Evolutionary conservation across 2,113 vertebrate species (phyloP).

Genomic region (Malurus cyaneus): DNA sequence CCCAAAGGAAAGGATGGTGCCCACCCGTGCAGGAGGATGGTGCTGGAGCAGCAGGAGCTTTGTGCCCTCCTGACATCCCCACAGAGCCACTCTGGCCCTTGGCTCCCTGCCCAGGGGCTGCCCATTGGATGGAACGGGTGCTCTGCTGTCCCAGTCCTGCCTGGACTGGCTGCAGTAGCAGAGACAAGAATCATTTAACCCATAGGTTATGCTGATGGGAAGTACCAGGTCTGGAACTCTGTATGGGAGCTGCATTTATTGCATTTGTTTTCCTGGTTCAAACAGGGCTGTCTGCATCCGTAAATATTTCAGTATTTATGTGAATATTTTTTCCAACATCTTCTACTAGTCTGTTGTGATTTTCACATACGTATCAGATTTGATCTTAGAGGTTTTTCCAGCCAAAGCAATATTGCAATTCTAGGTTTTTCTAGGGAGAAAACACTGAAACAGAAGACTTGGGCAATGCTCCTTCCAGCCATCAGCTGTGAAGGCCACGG

Average conservation of each 20-base stretch:
- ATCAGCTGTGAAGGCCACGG: no score
- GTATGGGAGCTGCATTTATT: not conserved
- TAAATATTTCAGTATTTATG: not conserved
- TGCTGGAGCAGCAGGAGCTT: not conserved
- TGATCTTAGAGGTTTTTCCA: not conserved
- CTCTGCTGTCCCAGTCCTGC: not conserved
- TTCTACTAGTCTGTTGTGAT: not conserved
- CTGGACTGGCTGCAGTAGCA: accelerated
- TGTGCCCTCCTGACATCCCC: accelerated
- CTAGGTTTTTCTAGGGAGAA: not conserved
- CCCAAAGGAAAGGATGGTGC: not conserved
- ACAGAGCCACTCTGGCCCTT: accelerated
- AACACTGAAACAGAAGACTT: not conserved
- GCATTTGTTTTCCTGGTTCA: not conserved
- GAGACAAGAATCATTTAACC: not conserved
- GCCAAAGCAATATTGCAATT: not conserved
- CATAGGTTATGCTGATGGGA: not conserved
- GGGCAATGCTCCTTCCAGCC: not conserved
- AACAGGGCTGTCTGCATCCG: not conserved
- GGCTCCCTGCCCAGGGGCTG: no score
- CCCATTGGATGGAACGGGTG: accelerated
- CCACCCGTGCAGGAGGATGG: accelerated
- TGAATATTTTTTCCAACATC: not conserved
- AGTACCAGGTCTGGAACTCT: not conserved
- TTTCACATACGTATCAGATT: not conserved